These are phyloP conservation scores for Sparus aurata DNA, from an alignment of 2,797 vertebrate genomes.

Conservation along the genomic window DNA sequence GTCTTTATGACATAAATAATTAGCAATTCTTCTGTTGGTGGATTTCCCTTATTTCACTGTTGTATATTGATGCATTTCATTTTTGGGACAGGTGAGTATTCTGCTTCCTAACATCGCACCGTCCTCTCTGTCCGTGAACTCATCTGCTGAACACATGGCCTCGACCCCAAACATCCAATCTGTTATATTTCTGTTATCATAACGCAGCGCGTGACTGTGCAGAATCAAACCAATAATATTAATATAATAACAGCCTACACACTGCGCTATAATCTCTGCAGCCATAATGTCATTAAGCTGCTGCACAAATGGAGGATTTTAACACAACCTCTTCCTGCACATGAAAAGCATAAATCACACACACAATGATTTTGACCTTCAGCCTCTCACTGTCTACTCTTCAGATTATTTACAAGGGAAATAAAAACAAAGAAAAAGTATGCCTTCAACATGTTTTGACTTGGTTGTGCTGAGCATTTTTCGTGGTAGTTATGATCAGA, in stretches of 20 bases:
- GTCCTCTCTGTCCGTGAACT: not conserved
- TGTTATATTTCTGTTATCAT: not conserved
- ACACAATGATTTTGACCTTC: conserved; percentile 40
- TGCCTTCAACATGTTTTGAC: not conserved
- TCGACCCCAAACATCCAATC: not conserved
- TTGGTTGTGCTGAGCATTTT: not conserved
- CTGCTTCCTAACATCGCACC: not conserved
- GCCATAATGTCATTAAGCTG: not conserved
- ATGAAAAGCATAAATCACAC: conserved; percentile 25
- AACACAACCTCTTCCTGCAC: not conserved
- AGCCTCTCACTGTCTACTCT: conserved; percentile 10
- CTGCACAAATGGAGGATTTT: not conserved
- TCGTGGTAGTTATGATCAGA: not conserved
- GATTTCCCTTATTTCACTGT: not conserved
- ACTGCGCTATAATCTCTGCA: not conserved
- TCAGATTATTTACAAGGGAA: conserved; percentile 14
- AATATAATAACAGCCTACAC: not conserved
- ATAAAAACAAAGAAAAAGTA: not conserved
- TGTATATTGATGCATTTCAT: not conserved
- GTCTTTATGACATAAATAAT: not conserved
- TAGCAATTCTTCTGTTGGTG: not conserved
- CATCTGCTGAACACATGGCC: conserved; percentile 65
- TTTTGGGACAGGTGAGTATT: not conserved
- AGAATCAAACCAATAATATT: not conserved
- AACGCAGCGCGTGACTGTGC: not conserved